Conservation (phyloP, 2,113 vertebrate genomes). For the Pangasianodon gigas region DNA sequence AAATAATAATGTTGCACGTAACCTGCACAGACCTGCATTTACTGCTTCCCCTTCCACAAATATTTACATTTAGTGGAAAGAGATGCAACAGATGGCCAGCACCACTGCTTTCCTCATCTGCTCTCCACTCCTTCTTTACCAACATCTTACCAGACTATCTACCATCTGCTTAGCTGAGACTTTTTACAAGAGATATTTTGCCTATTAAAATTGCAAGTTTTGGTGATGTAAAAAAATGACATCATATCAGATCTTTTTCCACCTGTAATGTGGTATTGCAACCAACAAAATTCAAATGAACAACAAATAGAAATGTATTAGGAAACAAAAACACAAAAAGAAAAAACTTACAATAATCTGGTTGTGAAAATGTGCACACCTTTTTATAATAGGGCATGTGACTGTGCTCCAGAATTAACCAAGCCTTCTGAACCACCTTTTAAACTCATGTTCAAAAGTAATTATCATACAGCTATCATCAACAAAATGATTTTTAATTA, state of each 20-base stretch:
- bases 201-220: no score
- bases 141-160: conserved; percentile 2
- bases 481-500: no score
- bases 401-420: not conserved
- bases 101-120: conserved; percentile 24
- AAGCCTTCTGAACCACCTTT: not conserved
- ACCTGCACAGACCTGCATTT: not conserved
- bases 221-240: not conserved
- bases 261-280: not conserved
- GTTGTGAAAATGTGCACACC: not conserved
- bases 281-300: not conserved
- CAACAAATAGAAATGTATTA: not conserved
- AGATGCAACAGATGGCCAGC: conserved; percentile 66
- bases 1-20: not conserved
- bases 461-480: not conserved
- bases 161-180: not conserved
- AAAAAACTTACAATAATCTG: not conserved
- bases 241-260: not conserved
- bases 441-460: not conserved
- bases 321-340: not conserved
- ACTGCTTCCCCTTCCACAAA: conserved; percentile 62
- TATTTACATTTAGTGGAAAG: conserved; percentile 57
- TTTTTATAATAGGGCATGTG: not conserved
- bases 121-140: conserved; percentile 55
- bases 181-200: not conserved